Conservation (phyloP, 2,888 invertebrate species). For the Eupithecia centaureata region DNA sequence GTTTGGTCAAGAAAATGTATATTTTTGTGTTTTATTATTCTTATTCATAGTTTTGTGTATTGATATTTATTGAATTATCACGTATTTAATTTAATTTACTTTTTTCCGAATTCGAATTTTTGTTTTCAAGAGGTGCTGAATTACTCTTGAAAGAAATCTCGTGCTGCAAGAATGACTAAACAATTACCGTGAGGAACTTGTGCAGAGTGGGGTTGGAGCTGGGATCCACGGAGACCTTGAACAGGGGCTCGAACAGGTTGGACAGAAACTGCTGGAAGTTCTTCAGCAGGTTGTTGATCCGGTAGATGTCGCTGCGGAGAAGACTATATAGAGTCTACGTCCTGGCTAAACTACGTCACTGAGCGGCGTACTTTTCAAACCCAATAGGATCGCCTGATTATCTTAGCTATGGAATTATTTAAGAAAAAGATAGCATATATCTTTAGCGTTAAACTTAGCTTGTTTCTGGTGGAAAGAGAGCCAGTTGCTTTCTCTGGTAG, state of each 20-base stretch:
- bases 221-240: constrained; percentile 98
- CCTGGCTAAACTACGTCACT: neutral
- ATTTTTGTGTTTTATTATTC: too few species aligned
- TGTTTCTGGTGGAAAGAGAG: neutral
- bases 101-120: too few species aligned
- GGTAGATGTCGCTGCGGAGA: constrained; percentile 95
- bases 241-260: constrained; percentile 97
- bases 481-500: neutral
- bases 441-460: too few species aligned
- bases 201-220: constrained; percentile 96
- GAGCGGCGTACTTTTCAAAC: too few species aligned
- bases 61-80: too few species aligned
- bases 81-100: too few species aligned
- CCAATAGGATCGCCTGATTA: neutral
- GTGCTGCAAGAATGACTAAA: constrained; percentile 13
- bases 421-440: too few species aligned
- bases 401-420: too few species aligned
- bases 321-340: neutral
- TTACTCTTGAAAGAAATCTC: neutral
- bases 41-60: too few species aligned
- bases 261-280: constrained; percentile 98
- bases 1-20: too few species aligned
- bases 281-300: constrained; percentile 95
- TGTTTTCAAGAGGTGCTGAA: neutral
- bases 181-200: constrained; percentile 85